Base-by-base conservation (phyloP, 2,797 vertebrate genomes). In the Tamandua tetradactyla region DNA sequence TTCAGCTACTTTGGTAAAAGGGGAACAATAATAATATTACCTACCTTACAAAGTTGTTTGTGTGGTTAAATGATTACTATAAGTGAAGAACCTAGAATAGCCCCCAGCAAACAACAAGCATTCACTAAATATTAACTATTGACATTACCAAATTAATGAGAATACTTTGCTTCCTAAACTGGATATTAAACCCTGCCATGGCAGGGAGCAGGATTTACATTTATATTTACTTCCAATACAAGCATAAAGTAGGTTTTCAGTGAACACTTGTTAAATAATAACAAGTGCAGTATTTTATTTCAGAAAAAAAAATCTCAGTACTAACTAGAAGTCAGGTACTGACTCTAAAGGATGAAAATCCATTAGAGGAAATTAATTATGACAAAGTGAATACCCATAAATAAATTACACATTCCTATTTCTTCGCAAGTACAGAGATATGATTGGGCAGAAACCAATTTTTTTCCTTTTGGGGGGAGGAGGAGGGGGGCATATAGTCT, bases 1-100 rank as follows among this genome's bases (percentile, higher is more conserved):
- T 85, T 93, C 76, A 90, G 44, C 91, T 74, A 81, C 22, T 79
- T 74, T 55, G 76, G 71, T 84, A 66, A 84, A 90, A 80, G 42
- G 64, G n/a, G 5, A 5, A 71, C 86, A 87, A 89, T 69, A 47
- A 87, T 69, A 47, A 87, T 30, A 84, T 3, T 42, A 71, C 22
- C 40, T 71, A 37, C 30, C 32, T 84, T 80, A 22, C 44, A 84
- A 92, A 30, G 52, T 62, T 75, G 40, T 35, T 90, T 87, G 2
- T 82, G 75, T 89, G 40, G 79, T 40, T 44, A 87, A 37, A 72
- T 93, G 8, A 42, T 79, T 82, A 93, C 64, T 49, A 74, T 57
- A 68, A 37, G 2, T 84, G 55, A 94, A 79, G n/a, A 94, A 69
- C 7, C 1, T 57, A 83, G 4, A 95, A 25, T 40, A 83, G 18